These are phyloP conservation scores for Hypocryptadius cinnamomeus DNA, from an alignment of 2,113 vertebrate genomes.

Conservation along the genomic window DNA sequence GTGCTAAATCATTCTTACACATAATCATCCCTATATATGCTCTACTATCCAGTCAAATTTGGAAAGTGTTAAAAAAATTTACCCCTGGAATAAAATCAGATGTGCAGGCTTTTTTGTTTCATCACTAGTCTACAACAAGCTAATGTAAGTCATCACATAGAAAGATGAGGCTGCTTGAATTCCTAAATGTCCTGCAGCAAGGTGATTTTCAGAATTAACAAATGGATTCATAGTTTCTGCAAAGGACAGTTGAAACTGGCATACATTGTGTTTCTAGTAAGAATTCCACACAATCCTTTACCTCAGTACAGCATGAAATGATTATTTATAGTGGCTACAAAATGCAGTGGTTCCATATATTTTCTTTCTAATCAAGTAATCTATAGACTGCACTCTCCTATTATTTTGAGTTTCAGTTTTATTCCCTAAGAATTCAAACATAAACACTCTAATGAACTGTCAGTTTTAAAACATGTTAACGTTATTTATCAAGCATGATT, in stretches of 20 bases:
- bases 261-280: not conserved
- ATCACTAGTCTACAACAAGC: not conserved
- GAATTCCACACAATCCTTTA: not conserved
- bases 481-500: not conserved
- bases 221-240: not conserved
- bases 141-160: not conserved
- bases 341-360: not conserved
- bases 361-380: not conserved
- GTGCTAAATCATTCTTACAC: not conserved
- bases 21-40: not conserved
- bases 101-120: not conserved
- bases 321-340: not conserved
- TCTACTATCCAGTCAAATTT: not conserved
- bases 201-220: not conserved
- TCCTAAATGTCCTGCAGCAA: not conserved
- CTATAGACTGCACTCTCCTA: not conserved
- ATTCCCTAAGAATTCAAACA: not conserved
- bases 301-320: not conserved
- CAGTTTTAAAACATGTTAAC: not conserved
- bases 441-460: not conserved
- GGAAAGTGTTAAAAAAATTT: not conserved
- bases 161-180: not conserved
- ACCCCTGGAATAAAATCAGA: not conserved
- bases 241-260: not conserved
- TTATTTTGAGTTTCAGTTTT: not conserved